Conservation (phyloP, 2,797 vertebrate genomes). For the Artibeus lituratus region DNA sequence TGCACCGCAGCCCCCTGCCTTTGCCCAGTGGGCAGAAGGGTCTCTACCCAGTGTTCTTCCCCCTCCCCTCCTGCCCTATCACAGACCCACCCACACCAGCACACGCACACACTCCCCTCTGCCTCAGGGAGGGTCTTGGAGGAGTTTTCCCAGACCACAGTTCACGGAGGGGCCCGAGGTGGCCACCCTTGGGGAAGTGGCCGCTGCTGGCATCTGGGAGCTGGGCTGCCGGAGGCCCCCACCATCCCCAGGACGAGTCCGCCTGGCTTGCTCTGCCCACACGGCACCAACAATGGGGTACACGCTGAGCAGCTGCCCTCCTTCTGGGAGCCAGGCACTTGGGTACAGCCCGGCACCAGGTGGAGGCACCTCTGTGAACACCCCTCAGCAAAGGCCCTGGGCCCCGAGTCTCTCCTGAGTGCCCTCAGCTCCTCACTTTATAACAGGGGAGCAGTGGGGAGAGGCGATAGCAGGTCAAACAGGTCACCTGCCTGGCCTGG, state of each 20-base stretch:
- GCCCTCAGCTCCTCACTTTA: neutral
- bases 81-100: neutral
- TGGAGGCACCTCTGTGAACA: neutral
- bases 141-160: neutral
- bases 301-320: neutral
- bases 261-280: rapidly evolving
- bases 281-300: neutral
- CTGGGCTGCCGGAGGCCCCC: neutral
- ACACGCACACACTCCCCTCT: neutral
- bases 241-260: neutral
- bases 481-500: neutral
- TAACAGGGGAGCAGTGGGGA: neutral
- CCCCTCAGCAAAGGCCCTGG: neutral
- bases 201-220: neutral
- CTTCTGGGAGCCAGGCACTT: neutral
- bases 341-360: neutral
- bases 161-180: rapidly evolving
- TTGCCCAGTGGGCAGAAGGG: neutral
- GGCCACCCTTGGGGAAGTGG: neutral
- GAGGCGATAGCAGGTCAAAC: neutral
- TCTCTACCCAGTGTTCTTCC: neutral
- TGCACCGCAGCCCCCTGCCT: neutral
- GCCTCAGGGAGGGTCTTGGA: too few species aligned
- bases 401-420: neutral
- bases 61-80: neutral